Percentiles rank a stretch among this genome's conserved stretches.
Evolutionary conservation across 1,140 invertebrate species (phyloP).

Genomic region (Bombus confusus): DNA sequence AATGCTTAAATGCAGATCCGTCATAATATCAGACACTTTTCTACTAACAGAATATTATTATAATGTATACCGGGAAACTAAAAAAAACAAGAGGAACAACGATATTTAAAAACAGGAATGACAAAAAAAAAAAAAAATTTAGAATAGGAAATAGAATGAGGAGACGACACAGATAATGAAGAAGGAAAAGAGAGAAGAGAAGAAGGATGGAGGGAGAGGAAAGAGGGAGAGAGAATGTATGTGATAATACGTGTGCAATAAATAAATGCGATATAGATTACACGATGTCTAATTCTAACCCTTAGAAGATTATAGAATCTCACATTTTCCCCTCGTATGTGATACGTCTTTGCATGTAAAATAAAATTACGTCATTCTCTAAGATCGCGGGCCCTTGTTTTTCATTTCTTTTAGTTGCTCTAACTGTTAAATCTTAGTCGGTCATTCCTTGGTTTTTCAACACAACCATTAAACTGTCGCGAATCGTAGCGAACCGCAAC

Average conservation of each 20-base stretch:
- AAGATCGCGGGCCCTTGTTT: background rate
- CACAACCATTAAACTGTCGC: background rate
- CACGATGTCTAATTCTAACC: slow-evolving; percentile 31
- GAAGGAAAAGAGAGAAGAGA: background rate
- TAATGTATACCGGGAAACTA: background rate
- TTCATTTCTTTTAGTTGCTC: background rate
- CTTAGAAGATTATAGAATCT: background rate
- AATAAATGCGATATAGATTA: slow-evolving; percentile 24
- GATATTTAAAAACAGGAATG: background rate
- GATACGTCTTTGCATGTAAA: slow-evolving; percentile 44
- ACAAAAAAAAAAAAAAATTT: background rate
- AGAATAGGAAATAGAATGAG: background rate
- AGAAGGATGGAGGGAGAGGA: too few relatives aligned
- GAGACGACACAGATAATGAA: background rate
- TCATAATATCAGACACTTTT: background rate
- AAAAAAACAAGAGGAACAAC: background rate
- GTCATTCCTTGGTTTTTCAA: background rate
- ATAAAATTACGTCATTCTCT: slow-evolving; percentile 52
- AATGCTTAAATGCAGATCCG: background rate
- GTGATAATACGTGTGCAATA: background rate
- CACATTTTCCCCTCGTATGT: slow-evolving; percentile 27
- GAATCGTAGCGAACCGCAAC: background rate
- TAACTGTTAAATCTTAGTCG: background rate
- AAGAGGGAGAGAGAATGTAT: background rate
- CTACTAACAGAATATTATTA: background rate